Conservation (phyloP, 2,797 vertebrate species). For the Dermochelys coriacea region DNA sequence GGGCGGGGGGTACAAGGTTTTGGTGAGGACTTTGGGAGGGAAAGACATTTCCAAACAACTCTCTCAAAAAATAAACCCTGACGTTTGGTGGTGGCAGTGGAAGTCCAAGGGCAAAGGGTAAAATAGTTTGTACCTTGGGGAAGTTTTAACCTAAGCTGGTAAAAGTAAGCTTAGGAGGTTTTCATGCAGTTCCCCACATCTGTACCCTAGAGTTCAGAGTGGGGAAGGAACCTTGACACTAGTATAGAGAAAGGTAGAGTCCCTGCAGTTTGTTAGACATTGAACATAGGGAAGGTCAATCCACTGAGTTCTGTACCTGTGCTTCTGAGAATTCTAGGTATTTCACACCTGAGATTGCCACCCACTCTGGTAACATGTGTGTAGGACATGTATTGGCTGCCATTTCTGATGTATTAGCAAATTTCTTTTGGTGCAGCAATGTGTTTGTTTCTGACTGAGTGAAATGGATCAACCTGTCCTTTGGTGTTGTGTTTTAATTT, state of each 20-base stretch:
- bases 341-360: neutral
- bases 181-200: too few species aligned
- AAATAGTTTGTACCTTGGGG: too few species aligned
- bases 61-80: too few species aligned
- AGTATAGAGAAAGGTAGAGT: neutral
- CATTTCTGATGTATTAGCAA: neutral
- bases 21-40: too few species aligned
- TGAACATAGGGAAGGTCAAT: neutral
- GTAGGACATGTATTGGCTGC: neutral
- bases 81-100: too few species aligned
- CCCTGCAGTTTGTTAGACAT: neutral
- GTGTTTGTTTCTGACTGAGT: neutral
- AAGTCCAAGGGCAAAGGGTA: too few species aligned
- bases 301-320: neutral
- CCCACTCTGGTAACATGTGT: neutral
- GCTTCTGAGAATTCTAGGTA: neutral
- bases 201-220: too few species aligned
- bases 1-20: too few species aligned
- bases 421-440: neutral
- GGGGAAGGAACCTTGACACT: too few species aligned
- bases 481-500: neutral
- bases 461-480: neutral
- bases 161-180: too few species aligned
- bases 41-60: too few species aligned
- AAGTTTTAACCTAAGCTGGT: too few species aligned